Evolutionary conservation across 2,888 invertebrate species (phyloP).

Genomic region (Leptura quadrifasciata): DNA sequence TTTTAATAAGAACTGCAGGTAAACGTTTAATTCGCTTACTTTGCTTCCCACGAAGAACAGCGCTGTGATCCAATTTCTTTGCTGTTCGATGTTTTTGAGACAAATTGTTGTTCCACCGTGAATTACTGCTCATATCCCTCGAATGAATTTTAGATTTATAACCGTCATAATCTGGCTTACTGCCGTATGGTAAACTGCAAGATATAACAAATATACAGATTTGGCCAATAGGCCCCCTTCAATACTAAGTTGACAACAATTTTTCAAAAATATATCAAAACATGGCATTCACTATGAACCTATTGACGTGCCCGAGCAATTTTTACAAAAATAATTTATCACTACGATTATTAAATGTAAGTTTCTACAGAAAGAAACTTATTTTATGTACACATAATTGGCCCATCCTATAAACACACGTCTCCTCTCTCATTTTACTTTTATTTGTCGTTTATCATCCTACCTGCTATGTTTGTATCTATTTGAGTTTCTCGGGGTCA

Average conservation of each 20-base stretch:
- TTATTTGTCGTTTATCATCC: not conserved
- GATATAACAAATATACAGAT: too few species aligned
- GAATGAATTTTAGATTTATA: slow-evolving; percentile 72
- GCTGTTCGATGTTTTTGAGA: slow-evolving; percentile 75
- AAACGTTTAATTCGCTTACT: slow-evolving; percentile 72
- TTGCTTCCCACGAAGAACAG: slow-evolving; percentile 77
- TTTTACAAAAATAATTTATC: too few species aligned
- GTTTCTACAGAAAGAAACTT: too few species aligned
- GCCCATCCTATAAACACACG: not conserved
- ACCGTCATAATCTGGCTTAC: slow-evolving; percentile 77
- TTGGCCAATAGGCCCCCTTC: too few species aligned
- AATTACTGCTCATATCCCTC: slow-evolving; percentile 63
- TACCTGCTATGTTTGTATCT: slow-evolving; percentile 73
- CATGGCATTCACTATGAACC: too few species aligned
- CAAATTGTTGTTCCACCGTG: slow-evolving; percentile 68
- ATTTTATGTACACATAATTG: too few species aligned
- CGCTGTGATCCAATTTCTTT: slow-evolving; percentile 76
- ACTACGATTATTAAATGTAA: too few species aligned
- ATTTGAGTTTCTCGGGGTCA: slow-evolving; percentile 72
- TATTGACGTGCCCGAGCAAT: too few species aligned
- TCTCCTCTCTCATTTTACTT: not conserved
- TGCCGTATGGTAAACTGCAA: slow-evolving; percentile 80
- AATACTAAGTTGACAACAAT: too few species aligned
- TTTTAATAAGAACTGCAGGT: not conserved
- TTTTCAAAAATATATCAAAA: too few species aligned